phyloP scores from a whole-genome alignment of 2,888 invertebrate species.

The Caenorhabditis sp. region DNA sequence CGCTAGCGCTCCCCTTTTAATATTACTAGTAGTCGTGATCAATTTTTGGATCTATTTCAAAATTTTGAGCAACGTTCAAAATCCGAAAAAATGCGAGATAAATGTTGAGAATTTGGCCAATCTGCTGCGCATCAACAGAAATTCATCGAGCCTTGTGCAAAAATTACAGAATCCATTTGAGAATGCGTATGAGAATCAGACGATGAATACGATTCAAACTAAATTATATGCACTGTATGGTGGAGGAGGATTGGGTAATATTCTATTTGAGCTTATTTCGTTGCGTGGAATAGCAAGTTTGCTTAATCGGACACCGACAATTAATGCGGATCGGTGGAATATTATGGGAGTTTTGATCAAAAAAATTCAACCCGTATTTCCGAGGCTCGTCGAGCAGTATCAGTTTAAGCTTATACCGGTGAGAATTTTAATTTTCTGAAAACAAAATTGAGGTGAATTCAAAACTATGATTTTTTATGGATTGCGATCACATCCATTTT shows the following conservation, averaged over 20 bases:
- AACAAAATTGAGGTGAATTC: not conserved
- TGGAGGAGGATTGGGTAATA: slow-evolving; percentile 13
- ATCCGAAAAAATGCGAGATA: not conserved
- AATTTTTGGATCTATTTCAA: not conserved
- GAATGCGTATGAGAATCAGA: not conserved
- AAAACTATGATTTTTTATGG: not conserved
- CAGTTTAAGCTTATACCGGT: slow-evolving; percentile 16
- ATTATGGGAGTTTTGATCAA: slow-evolving; percentile 1
- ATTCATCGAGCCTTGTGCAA: too few species aligned
- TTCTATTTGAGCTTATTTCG: slow-evolving; percentile 25
- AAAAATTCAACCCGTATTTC: slow-evolving; percentile 29
- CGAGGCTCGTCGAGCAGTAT: slow-evolving; percentile 16
- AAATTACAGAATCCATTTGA: too few species aligned
- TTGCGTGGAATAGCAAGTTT: slow-evolving; percentile 27
- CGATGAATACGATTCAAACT: not conserved
- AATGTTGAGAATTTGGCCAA: not conserved
- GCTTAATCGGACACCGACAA: slow-evolving; percentile 12
- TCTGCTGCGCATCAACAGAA: not conserved
- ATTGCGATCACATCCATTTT: too few species aligned
- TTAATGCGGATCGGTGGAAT: slow-evolving; percentile 18
- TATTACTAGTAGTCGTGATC: not conserved
- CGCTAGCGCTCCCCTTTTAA: too few species aligned
- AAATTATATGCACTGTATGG: not conserved
- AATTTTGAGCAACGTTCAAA: not conserved
- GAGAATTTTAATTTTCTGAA: not conserved